phyloP scores from a whole-genome alignment of 2,888 invertebrate species.

The Myopa tessellatipennis region DNA sequence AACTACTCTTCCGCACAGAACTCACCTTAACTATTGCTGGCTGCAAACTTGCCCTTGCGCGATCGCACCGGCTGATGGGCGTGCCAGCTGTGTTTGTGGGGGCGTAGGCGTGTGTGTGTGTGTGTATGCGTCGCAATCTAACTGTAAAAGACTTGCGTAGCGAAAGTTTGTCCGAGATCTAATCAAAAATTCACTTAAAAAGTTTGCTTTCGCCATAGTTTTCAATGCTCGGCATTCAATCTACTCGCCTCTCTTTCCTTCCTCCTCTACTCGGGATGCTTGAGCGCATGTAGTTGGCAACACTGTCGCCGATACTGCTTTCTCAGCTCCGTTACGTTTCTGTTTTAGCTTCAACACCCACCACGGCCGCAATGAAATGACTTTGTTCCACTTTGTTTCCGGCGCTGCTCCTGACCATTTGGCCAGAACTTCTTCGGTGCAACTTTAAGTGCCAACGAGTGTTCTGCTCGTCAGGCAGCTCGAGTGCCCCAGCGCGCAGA shows the following conservation, averaged over 20 bases:
- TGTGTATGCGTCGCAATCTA: conserved; percentile 7
- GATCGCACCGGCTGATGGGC: not conserved
- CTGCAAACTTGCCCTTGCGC: conserved; percentile 39
- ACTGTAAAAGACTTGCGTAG: conserved; percentile 14
- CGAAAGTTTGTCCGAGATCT: conserved; percentile 62
- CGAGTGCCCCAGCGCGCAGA: not conserved
- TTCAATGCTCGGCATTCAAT: conserved; percentile 44
- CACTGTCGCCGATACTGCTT: conserved; percentile 40
- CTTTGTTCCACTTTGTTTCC: conserved; percentile 42
- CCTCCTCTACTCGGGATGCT: not conserved
- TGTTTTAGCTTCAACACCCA: not conserved
- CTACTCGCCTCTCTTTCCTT: not conserved
- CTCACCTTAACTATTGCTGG: conserved; percentile 48
- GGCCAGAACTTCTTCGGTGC: conserved; percentile 27
- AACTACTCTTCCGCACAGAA: conserved; percentile 44
- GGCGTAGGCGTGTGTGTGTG: conserved; percentile 11
- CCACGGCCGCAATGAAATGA: conserved; percentile 46
- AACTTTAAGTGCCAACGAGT: conserved; percentile 30
- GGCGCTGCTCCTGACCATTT: conserved; percentile 26
- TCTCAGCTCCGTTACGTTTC: not conserved
- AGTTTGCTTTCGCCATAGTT: conserved; percentile 54
- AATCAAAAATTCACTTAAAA: conserved; percentile 67
- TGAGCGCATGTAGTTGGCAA: conserved; percentile 32
- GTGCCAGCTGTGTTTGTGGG: conserved; percentile 7
- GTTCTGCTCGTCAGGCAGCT: not conserved